Evolutionary conservation across 2,888 invertebrate species (phyloP), one percentile per base, ranked within the genome.

Genomic region (Octodonta nipae): DNA sequence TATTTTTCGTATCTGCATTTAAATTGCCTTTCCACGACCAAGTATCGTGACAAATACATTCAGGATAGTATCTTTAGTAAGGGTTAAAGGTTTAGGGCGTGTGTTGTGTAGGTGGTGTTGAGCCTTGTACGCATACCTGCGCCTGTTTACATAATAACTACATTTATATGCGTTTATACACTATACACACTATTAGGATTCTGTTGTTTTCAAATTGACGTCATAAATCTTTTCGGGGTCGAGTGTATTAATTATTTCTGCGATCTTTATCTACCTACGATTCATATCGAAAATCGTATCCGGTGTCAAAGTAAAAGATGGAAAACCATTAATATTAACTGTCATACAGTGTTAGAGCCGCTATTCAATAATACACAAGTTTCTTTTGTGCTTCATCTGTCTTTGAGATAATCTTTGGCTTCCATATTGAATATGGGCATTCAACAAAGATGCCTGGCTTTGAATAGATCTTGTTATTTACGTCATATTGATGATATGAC

Each of bases 1-100:
- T 44, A 39, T 42, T 38, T 36, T 33, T 27, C 34, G 32, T 40
- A 51, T 54, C 51, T 51, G 43, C 51, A 54, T 54, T 52, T 52
- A 52, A 52, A 54, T 54, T 52, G 50, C 50, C 41, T 40, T 40
- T 41, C 45, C 54, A 54, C 51, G 52, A 54, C 49, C 41, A 33
- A 35, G 34, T 38, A 42, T 54, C 54, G 54, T 54, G 54, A 54
- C 54, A 54, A 54, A 52, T 52, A 51, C 46, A 52, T 54, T 46
- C 44, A 27, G 49, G 51, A 52, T 52, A 45, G 42, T 44, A 51
- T 52, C 52, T 50, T 36, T 31, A 24, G 37, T 33, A 31, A 37
- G 43, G 46, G 47, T 49, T 43, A 49, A 44, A 49, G 45, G 48
- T 47, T 42, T 39, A 36, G 44, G 47, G 47, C 43, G 43, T 43